These are phyloP conservation scores for Orientallactaga bullata DNA, from an alignment of 2,113 vertebrate species.

Conservation along the genomic window DNA sequence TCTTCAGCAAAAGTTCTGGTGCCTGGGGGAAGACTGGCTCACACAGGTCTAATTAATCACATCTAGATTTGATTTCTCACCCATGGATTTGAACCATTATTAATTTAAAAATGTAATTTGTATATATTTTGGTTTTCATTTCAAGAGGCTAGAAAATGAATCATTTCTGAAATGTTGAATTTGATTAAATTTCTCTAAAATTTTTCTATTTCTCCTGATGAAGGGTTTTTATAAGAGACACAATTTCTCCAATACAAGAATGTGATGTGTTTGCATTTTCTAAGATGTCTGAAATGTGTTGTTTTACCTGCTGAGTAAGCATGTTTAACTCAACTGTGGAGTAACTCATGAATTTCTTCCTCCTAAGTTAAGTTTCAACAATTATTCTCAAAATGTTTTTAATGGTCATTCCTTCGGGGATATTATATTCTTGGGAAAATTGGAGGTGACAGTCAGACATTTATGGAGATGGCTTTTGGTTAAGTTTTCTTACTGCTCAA, in stretches of 20 bases:
- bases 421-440: conserved; percentile 51
- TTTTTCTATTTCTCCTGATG: neutral
- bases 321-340: conserved; percentile 52
- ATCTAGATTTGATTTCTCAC: neutral
- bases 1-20: neutral
- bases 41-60: neutral
- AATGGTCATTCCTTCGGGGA: conserved; percentile 37
- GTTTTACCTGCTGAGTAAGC: conserved; percentile 68
- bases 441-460: conserved; percentile 22
- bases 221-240: conserved; percentile 24
- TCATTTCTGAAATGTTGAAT: conserved; percentile 17
- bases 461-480: neutral
- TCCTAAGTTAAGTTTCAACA: conserved; percentile 58
- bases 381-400: conserved; percentile 60
- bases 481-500: conserved; percentile 42
- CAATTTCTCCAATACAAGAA: conserved; percentile 16
- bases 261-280: conserved; percentile 36
- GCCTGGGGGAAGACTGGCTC: neutral
- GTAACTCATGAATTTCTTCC: conserved; percentile 42
- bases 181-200: conserved; percentile 53
- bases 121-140: conserved; percentile 23
- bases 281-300: conserved; percentile 35
- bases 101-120: neutral
- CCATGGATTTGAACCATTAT: neutral
- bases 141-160: conserved; percentile 42